Evolutionary conservation across 2,888 invertebrate species (phyloP).

Genomic region (Drosophila sordidapex): DNA sequence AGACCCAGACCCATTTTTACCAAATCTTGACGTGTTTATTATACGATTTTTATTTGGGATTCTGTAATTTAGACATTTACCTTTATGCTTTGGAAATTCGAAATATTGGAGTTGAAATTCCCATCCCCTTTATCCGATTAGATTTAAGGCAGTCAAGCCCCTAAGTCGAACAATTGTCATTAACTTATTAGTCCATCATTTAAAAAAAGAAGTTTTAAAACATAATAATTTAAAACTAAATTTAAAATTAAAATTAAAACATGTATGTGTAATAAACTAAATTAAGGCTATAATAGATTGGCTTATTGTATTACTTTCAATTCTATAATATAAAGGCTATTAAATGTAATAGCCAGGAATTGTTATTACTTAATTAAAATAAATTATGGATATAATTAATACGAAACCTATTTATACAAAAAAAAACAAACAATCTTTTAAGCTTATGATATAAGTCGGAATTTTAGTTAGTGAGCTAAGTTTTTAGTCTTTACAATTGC

Average conservation of each 20-base stretch:
- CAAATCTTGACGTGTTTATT: conserved; percentile 41
- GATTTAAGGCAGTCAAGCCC: not conserved
- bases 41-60: conserved; percentile 13
- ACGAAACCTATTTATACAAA: not conserved
- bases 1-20: conserved; percentile 15
- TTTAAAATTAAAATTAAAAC: not conserved
- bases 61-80: conserved; percentile 68
- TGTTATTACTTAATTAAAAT: not conserved
- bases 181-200: not conserved
- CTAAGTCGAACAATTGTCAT: not conserved
- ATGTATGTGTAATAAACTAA: too few species aligned
- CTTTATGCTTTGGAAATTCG: not conserved
- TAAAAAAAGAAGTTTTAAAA: not conserved
- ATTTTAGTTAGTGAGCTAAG: not conserved
- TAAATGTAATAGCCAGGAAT: too few species aligned
- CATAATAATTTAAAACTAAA: not conserved
- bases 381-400: not conserved
- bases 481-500: not conserved
- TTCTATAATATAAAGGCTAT: too few species aligned
- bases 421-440: not conserved
- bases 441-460: not conserved
- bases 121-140: not conserved
- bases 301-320: too few species aligned
- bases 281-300: too few species aligned
- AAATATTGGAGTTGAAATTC: not conserved